Conservation (phyloP, 1,140 invertebrate genomes). For the Atta cephalotes region DNA sequence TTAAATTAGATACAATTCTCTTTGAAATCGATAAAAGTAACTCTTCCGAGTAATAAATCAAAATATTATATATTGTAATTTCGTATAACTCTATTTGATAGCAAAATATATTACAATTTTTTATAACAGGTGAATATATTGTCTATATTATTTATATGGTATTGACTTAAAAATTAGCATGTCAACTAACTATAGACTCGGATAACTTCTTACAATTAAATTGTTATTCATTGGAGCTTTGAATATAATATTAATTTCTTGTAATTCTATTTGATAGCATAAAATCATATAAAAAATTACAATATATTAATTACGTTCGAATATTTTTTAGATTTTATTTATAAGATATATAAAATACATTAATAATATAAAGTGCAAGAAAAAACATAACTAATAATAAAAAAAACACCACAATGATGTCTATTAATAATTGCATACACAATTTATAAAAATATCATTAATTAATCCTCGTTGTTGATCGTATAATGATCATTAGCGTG, state of each 20-base stretch:
- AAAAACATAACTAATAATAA: neutral
- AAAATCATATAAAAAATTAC: neutral
- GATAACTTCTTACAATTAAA: too few species aligned
- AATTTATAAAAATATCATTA: conserved; percentile 45
- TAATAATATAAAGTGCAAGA: neutral
- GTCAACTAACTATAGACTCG: too few species aligned
- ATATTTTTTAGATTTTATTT: neutral
- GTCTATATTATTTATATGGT: too few species aligned
- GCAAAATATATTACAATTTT: neutral
- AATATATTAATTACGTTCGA: neutral
- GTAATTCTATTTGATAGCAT: too few species aligned
- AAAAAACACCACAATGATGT: neutral
- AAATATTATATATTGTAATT: neutral
- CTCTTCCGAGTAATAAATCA: neutral
- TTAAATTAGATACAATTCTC: neutral
- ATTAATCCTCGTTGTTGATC: conserved; percentile 25
- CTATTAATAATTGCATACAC: conserved; percentile 11
- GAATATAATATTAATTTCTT: too few species aligned
- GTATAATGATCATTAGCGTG: conserved; percentile 55
- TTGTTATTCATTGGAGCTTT: too few species aligned
- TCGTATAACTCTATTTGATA: neutral
- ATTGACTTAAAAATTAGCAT: too few species aligned
- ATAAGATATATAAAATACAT: neutral
- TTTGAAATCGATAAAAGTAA: neutral
- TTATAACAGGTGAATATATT: neutral